Conservation (phyloP, 1,140 invertebrate genomes). For the Euwallacea fornicatus region DNA sequence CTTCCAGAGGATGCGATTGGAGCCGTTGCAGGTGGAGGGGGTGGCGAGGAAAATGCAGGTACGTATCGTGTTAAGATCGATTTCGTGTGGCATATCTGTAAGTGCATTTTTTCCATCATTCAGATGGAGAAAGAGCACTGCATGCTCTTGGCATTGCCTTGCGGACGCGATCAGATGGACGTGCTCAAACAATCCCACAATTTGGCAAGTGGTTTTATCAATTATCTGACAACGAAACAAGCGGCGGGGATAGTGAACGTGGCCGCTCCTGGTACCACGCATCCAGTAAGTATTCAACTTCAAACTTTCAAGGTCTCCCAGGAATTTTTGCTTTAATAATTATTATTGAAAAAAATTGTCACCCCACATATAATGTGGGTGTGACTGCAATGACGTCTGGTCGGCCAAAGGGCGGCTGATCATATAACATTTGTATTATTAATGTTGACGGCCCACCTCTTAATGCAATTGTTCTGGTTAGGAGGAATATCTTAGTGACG, state of each 20-base stretch:
- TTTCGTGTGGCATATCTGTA: background rate
- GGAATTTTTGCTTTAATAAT: no score
- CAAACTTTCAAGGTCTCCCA: no score
- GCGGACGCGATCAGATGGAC: constrained; percentile 90
- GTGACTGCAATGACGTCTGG: no score
- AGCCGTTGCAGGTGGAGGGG: constrained; percentile 91
- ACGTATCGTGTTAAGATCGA: constrained; percentile 38
- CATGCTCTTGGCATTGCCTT: constrained; percentile 92
- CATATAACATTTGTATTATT: no score
- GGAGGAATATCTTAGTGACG: no score
- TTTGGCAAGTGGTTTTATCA: constrained; percentile 90
- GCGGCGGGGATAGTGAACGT: constrained; percentile 98
- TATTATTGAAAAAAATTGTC: no score
- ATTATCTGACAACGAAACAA: constrained; percentile 93
- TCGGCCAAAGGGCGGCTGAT: no score
- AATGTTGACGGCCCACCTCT: no score
- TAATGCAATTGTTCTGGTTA: no score
- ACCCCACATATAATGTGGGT: no score
- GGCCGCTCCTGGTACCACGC: constrained; percentile 76
- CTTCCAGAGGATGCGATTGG: constrained; percentile 94
- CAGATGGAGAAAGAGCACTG: constrained; percentile 95
- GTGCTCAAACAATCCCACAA: constrained; percentile 90
- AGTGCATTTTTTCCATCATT: constrained; percentile 44
- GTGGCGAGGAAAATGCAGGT: constrained; percentile 96
- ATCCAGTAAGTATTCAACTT: constrained; percentile 63